phyloP scores from a whole-genome alignment of 2,888 invertebrate genomes.

The Sycophila texana region DNA sequence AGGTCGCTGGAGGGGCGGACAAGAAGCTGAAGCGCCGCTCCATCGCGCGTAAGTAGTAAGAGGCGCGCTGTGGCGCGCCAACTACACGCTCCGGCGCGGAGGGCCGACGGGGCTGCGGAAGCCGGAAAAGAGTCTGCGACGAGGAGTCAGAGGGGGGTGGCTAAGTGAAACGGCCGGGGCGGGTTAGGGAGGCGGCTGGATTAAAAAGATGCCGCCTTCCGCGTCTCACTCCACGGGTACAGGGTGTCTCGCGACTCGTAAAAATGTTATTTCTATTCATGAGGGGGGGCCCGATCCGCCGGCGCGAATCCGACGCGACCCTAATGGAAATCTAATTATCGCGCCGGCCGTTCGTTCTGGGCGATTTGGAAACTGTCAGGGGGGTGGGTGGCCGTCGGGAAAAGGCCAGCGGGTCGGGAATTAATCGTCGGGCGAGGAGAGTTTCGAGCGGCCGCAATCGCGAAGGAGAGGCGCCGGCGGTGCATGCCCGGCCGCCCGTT shows the following conservation, averaged over 20 bases:
- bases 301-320: background rate
- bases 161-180: slow-evolving; percentile 24
- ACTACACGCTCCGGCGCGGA: background rate
- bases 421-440: slow-evolving; percentile 38
- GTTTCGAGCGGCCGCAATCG: slow-evolving; percentile 22
- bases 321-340: slow-evolving; percentile 51
- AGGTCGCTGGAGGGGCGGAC: background rate
- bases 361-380: slow-evolving; percentile 36
- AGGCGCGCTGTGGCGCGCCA: background rate
- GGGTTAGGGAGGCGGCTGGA: slow-evolving; percentile 30
- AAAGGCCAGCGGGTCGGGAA: slow-evolving; percentile 37
- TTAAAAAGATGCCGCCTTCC: slow-evolving; percentile 4
- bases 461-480: background rate
- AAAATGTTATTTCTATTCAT: slow-evolving; percentile 52
- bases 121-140: slow-evolving; percentile 32
- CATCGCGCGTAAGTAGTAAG: slow-evolving; percentile 15
- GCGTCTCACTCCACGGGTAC: slow-evolving; percentile 7
- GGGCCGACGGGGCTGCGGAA: background rate
- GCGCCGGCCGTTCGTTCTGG: slow-evolving; percentile 7
- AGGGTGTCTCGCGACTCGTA: slow-evolving; percentile 26
- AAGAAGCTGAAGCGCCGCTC: background rate
- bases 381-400: slow-evolving; percentile 22
- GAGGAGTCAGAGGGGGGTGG: slow-evolving; percentile 1
- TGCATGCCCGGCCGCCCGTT: slow-evolving; percentile 25
- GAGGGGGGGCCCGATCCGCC: background rate